These are phyloP conservation scores for Calameuta idolon DNA, from an alignment of 2,888 invertebrate species.

Conservation along the genomic window DNA sequence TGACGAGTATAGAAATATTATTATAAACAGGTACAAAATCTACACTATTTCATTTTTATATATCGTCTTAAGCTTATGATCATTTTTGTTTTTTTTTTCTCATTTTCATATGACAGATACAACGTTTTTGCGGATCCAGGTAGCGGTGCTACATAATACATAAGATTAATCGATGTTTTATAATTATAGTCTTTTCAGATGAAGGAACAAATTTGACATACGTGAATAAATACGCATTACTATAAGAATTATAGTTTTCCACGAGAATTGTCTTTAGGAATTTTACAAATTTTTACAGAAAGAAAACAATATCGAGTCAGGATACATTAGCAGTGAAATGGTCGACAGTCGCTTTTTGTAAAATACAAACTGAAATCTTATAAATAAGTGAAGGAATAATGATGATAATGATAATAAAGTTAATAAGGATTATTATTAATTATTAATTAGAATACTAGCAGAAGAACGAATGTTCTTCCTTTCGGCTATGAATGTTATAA, in stretches of 20 bases:
- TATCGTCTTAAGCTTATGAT: slow-evolving; percentile 31
- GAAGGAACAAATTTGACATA: slow-evolving; percentile 4
- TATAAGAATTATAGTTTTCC: neutral
- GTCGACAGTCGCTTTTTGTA: neutral
- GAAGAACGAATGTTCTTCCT: neutral
- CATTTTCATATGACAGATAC: neutral
- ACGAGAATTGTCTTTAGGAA: neutral
- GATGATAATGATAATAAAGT: neutral
- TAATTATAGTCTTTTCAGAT: neutral
- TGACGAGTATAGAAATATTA: slow-evolving; percentile 56
- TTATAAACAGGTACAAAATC: slow-evolving; percentile 64
- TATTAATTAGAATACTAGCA: neutral
- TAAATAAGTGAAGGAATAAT: neutral
- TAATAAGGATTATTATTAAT: neutral
- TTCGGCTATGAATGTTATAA: neutral
- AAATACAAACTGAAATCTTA: neutral
- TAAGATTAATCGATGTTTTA: neutral
- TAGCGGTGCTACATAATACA: neutral
- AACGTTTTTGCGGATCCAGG: neutral
- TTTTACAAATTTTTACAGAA: neutral
- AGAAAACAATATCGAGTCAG: neutral
- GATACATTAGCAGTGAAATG: neutral
- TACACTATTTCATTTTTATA: slow-evolving; percentile 50
- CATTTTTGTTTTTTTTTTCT: slow-evolving; percentile 26
- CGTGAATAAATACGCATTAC: neutral